phyloP scores from a whole-genome alignment of 1,140 invertebrate genomes.

The Macrobrachium nipponense region DNA sequence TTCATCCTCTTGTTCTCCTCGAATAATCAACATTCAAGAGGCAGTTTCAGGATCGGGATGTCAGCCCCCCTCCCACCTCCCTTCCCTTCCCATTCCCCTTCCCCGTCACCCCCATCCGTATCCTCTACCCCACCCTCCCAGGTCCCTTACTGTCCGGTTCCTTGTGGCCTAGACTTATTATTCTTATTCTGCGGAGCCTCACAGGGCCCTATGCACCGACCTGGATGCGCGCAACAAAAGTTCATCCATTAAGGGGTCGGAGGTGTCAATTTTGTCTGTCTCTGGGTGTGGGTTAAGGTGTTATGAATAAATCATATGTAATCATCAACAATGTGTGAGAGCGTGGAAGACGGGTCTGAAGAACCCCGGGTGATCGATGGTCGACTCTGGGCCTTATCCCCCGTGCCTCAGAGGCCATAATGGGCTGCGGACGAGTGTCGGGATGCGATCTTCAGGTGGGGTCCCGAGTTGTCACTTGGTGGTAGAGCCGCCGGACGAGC shows the following conservation, averaged over 20 bases:
- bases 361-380: background rate
- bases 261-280: conserved; percentile 59
- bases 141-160: too few species aligned
- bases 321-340: conserved; percentile 50
- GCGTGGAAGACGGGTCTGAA: conserved; percentile 19
- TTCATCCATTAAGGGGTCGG: conserved; percentile 53
- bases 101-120: too few species aligned
- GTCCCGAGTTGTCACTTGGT: conserved; percentile 48
- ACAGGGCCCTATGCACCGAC: conserved; percentile 27
- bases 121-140: background rate
- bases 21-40: conserved; percentile 28
- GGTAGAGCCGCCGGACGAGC: conserved; percentile 29
- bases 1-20: too few species aligned
- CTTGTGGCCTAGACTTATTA: too few species aligned
- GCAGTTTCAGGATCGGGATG: background rate
- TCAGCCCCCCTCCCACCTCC: background rate
- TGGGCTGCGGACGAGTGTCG: background rate
- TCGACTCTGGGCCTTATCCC: background rate
- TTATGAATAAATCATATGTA: conserved; percentile 62
- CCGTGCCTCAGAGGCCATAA: background rate
- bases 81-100: too few species aligned
- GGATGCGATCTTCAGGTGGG: conserved; percentile 39
- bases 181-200: too few species aligned
- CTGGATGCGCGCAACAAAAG: conserved; percentile 27
- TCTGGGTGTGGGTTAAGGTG: conserved; percentile 53